Evolutionary conservation across 2,113 vertebrate species (phyloP).

Genomic region (Muntiacus muntjak): DNA sequence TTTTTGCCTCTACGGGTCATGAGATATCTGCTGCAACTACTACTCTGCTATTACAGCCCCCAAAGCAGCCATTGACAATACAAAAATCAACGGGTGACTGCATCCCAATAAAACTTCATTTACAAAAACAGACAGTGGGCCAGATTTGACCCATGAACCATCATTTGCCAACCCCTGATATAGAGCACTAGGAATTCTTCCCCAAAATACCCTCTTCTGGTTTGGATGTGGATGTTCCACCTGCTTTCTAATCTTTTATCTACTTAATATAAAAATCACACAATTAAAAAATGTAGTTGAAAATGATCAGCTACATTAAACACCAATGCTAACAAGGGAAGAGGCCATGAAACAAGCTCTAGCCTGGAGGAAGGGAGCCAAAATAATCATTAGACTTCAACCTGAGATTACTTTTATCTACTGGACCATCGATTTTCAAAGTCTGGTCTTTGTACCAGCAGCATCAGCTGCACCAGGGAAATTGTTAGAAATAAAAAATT

Average conservation of each 20-base stretch:
- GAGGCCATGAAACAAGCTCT: neutral
- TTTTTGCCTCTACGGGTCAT: neutral
- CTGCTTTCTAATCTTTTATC: neutral
- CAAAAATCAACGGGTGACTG: neutral
- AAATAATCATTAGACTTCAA: neutral
- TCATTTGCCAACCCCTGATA: neutral
- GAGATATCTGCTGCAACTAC: neutral
- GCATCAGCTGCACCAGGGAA: neutral
- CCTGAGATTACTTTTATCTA: neutral
- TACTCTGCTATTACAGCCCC: neutral
- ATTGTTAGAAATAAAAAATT: neutral
- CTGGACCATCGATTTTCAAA: neutral
- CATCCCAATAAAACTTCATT: constrained; percentile 31
- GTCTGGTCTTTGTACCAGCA: neutral
- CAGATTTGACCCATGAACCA: neutral
- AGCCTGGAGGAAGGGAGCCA: neutral
- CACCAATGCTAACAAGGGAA: neutral
- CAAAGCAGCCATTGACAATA: neutral
- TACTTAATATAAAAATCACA: neutral
- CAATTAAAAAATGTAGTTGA: constrained; percentile 11
- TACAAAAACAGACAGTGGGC: neutral
- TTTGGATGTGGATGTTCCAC: neutral
- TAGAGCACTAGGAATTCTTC: neutral
- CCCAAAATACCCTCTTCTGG: neutral
- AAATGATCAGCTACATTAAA: constrained; percentile 13